Percentiles rank a stretch among this genome's conserved stretches.
Conservation (phyloP, 2,888 invertebrate genomes). For the Pristionchus maxplancki region DNA sequence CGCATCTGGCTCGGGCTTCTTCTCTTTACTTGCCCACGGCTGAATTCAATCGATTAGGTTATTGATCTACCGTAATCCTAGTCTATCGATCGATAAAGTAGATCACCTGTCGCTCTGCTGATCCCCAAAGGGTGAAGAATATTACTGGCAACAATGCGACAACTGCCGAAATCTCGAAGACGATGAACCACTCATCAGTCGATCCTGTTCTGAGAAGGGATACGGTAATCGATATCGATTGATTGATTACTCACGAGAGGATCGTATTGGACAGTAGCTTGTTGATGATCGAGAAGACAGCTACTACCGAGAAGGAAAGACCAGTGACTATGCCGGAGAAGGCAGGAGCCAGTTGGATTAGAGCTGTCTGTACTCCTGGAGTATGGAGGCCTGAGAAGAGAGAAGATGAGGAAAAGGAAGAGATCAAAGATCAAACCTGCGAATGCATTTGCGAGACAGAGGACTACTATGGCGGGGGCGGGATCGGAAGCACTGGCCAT, state of each 20-base stretch:
- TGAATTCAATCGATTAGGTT: neutral
- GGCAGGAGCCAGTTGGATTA: constrained; percentile 76
- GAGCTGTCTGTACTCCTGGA: constrained; percentile 75
- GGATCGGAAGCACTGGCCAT: constrained; percentile 60
- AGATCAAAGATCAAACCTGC: constrained; percentile 64
- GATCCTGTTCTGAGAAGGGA: constrained; percentile 53
- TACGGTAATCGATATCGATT: neutral
- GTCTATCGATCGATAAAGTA: neutral
- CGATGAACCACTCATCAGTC: constrained; percentile 72
- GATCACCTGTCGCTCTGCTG: constrained; percentile 55
- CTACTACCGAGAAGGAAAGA: constrained; percentile 75
- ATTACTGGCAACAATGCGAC: constrained; percentile 74
- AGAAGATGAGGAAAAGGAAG: neutral
- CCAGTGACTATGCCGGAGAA: constrained; percentile 72
- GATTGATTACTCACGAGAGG: constrained; percentile 57
- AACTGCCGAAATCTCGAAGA: constrained; percentile 73
- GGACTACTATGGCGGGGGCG: constrained; percentile 64
- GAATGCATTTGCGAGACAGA: constrained; percentile 75
- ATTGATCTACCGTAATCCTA: neutral
- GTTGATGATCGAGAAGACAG: constrained; percentile 73
- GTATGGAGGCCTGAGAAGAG: constrained; percentile 71
- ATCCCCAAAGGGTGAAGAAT: constrained; percentile 74
- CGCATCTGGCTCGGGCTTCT: constrained; percentile 32
- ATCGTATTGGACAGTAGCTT: constrained; percentile 72
- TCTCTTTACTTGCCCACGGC: constrained; percentile 47